These are phyloP conservation scores for Paelopatides confundens DNA, from an alignment of 53 echinoderm and acorn worm genomes.

Conservation along the genomic window DNA sequence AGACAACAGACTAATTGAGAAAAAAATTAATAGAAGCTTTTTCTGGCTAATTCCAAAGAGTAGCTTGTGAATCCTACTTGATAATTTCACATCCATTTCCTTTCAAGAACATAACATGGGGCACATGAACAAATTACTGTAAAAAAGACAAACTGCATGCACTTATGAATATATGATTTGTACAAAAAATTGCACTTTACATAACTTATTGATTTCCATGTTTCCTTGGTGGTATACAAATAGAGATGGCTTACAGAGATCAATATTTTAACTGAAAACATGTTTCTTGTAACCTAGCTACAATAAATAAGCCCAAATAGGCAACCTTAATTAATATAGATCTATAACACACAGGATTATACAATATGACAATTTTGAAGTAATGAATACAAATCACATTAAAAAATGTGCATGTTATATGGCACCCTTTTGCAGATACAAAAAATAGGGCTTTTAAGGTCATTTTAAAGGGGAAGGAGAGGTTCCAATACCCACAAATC, in stretches of 20 bases:
- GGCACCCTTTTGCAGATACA: too few relatives aligned
- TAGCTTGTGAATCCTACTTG: too few relatives aligned
- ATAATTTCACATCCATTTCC: too few relatives aligned
- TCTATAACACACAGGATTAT: neutral
- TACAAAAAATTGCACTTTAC: neutral
- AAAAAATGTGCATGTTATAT: too few relatives aligned
- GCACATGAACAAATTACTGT: neutral
- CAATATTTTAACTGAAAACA: neutral
- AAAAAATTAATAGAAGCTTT: too few relatives aligned
- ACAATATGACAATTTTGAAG: neutral
- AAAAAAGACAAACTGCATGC: neutral
- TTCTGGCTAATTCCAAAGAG: too few relatives aligned
- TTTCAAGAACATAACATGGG: neutral
- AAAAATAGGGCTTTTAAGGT: too few relatives aligned
- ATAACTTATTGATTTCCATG: neutral
- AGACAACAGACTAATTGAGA: too few relatives aligned
- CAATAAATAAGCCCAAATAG: neutral
- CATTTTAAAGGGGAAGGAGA: too few relatives aligned
- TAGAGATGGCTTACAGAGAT: neutral
- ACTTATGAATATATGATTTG: neutral
- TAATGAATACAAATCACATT: neutral
- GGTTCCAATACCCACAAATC: too few relatives aligned
- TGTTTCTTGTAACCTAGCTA: neutral
- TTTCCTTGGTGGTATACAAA: neutral
- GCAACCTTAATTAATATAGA: neutral